Base-by-base conservation (phyloP, 2,113 vertebrate species). In the Trinectes maculatus region DNA sequence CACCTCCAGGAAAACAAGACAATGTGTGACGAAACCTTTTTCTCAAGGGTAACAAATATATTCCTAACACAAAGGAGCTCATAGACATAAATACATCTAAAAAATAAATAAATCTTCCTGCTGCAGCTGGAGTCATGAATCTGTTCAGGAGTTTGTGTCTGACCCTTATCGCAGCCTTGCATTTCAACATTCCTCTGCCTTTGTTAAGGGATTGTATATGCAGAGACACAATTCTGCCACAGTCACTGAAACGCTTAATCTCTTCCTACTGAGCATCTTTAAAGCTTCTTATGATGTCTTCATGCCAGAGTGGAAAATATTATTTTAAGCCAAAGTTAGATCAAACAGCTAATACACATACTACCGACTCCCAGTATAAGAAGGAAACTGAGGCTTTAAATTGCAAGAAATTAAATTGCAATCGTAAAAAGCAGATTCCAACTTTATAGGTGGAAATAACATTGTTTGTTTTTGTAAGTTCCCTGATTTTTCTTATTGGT, bases 221-320 rank as follows among this genome's bases (percentile, higher is more conserved):
- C 33, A 43, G 29, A 18, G 13, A 34, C 33, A 33, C 44, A 10
- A 54, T 53, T 33, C 44, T 7, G 4, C 33, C 44, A 62, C 42
- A 31, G 28, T 69, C 39, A 54, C 57, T 40, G 19, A 25, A 46
- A 56, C 52, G 44, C 36, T 33, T 25, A 16, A 19, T 49, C 29
- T 63, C 51, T 61, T 59, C 51, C 34, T 69, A 37, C 43, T 29
- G 19, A 62, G 18, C 46, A 22, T 60, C 61, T 61, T 75, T 56
- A 64, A 69, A 79, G 52, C 70, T 36, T 39, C 48, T 59, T 57
- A 48, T 22, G 47, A 16, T 37, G 26, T 13, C 8, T 9, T 31
- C 3, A 1, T 43, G 12, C 19, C 48, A 58, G 18, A 40, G 16
- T 42, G 22, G 22, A 66, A 52, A 61, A 39, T 26, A 52, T 29